Percentiles rank a stretch among this genome's conserved stretches.
Evolutionary conservation across 2,888 invertebrate species (phyloP).

Genomic region (Timema podura): DNA sequence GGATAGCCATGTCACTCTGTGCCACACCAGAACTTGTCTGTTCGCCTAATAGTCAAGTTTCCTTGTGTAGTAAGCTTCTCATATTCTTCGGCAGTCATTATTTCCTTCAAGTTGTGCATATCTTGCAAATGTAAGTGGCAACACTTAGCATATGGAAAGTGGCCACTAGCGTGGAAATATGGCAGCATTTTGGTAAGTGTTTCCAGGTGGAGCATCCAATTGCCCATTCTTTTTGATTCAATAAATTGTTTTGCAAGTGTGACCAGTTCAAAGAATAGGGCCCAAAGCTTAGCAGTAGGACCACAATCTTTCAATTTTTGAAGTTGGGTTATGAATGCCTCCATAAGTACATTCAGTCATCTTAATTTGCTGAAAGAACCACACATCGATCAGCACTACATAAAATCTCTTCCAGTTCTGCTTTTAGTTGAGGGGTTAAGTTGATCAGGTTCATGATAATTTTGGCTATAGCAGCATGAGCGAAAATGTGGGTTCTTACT

Average conservation of each 20-base stretch:
- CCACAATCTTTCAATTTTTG: constrained; percentile 1
- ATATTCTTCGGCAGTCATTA: constrained; percentile 17
- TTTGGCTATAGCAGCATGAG: background rate
- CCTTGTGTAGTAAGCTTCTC: constrained; percentile 7
- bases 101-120: constrained; percentile 23
- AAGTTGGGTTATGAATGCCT: background rate
- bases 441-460: background rate
- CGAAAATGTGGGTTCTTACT: background rate
- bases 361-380: background rate
- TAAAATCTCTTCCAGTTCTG: background rate
- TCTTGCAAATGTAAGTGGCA: constrained; percentile 31
- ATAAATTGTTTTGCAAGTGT: constrained; percentile 19
- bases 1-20: constrained; percentile 18
- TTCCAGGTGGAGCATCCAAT: too few species aligned
- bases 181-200: constrained; percentile 27
- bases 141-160: constrained; percentile 31
- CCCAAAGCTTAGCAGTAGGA: background rate
- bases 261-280: background rate
- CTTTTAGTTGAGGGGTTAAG: background rate
- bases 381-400: background rate
- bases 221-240: constrained; percentile 22
- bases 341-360: background rate
- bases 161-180: constrained; percentile 31
- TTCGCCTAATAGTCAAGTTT: constrained; percentile 17
- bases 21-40: constrained; percentile 18